These are phyloP conservation scores for Ciconia maguari DNA, from an alignment of 2,113 vertebrate species.

Conservation along the genomic window DNA sequence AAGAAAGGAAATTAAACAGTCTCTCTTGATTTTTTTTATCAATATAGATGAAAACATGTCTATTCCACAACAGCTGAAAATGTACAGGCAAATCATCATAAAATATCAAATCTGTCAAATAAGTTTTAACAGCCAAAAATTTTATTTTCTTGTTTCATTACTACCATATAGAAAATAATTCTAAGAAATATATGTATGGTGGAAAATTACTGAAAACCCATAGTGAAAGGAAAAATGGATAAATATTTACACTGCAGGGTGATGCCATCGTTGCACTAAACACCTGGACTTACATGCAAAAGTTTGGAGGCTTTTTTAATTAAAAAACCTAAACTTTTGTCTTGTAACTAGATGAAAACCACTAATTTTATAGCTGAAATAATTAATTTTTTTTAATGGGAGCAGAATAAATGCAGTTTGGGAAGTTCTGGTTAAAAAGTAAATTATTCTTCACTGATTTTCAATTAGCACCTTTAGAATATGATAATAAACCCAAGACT, in stretches of 20 bases:
- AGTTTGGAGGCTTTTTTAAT: not conserved
- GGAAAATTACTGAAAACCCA: not conserved
- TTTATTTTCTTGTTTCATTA: not conserved
- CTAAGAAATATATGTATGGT: not conserved
- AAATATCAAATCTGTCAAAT: not conserved
- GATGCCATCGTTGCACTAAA: not conserved
- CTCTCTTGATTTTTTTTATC: not conserved
- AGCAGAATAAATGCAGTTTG: not conserved
- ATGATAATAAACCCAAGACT: not conserved
- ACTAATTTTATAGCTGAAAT: not conserved
- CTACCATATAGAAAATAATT: not conserved
- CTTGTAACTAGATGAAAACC: not conserved
- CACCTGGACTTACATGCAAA: not conserved
- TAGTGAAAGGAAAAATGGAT: not conserved
- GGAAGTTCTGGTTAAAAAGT: not conserved
- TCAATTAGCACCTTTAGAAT: not conserved
- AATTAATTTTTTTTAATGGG: fast-evolving
- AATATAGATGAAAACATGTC: not conserved
- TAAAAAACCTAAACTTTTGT: not conserved
- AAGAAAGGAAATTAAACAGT: not conserved
- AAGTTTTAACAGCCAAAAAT: not conserved
- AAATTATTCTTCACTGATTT: not conserved
- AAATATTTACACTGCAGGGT: not conserved
- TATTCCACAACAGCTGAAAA: not conserved
- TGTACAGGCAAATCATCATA: not conserved